A percentile compares a stretch with the other conserved stretches of the same genome.
Evolutionary conservation across 2,888 invertebrate genomes (phyloP).

Genomic region (Macrosoma leucophasiata): DNA sequence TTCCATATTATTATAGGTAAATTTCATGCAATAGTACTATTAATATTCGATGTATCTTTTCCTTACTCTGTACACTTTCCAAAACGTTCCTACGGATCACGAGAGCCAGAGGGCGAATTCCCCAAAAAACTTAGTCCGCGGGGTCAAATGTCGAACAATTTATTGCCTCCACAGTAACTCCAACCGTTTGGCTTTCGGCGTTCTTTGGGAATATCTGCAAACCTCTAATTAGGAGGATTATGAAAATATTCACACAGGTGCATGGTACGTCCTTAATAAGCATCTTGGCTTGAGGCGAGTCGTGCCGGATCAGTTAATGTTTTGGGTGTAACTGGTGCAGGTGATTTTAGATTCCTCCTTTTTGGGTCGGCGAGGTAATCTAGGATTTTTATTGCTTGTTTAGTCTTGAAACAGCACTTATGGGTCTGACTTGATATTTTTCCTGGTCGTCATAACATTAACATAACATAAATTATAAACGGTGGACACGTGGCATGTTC

Average conservation of each 20-base stretch:
- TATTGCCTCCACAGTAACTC: slow-evolving; percentile 70
- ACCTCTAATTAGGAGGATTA: slow-evolving; percentile 74
- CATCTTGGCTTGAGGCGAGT: slow-evolving; percentile 66
- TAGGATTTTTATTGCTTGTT: slow-evolving; percentile 38
- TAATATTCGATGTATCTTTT: no score
- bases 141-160: slow-evolving; percentile 76
- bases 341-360: slow-evolving; percentile 46
- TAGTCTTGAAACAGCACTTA: no score
- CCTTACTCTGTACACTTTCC: slow-evolving; percentile 48
- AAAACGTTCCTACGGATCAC: slow-evolving; percentile 39
- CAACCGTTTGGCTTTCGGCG: slow-evolving; percentile 60
- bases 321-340: slow-evolving; percentile 64
- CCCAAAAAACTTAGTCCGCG: slow-evolving; percentile 54
- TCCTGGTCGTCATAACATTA: background rate
- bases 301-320: slow-evolving; percentile 60
- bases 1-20: background rate
- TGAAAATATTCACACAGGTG: slow-evolving; percentile 76
- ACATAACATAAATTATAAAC: background rate
- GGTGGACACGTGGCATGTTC: no score
- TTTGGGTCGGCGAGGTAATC: slow-evolving; percentile 51
- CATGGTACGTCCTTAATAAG: slow-evolving; percentile 68
- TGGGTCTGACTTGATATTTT: no score
- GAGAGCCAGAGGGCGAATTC: slow-evolving; percentile 64
- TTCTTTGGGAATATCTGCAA: slow-evolving; percentile 71
- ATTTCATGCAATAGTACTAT: no score